phyloP scores from a whole-genome alignment of 2,888 invertebrate species.

The Tenthredo distinguenda region DNA sequence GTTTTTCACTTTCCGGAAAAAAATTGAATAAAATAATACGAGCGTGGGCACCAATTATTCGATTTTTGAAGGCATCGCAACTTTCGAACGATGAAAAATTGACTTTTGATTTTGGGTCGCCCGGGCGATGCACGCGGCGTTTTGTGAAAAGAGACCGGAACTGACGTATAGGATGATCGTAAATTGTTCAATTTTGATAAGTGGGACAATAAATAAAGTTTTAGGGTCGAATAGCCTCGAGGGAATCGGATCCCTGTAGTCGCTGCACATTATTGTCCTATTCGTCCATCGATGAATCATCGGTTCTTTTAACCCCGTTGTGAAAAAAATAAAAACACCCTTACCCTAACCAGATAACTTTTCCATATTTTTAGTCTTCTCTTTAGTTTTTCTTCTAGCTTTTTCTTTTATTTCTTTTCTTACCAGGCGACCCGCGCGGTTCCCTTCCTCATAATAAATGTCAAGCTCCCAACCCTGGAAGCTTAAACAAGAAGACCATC shows the following conservation, averaged over 20 bases:
- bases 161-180: background rate
- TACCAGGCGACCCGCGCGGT: background rate
- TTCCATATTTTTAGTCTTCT: background rate
- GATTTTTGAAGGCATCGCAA: background rate
- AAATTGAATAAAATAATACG: background rate
- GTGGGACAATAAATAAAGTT: constrained; percentile 18
- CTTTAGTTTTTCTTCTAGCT: background rate
- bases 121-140: background rate
- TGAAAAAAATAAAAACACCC: background rate
- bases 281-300: background rate
- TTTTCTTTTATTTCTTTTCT: background rate
- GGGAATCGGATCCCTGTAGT: background rate
- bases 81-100: constrained; percentile 7
- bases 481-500: constrained; percentile 16
- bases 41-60: no score
- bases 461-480: background rate
- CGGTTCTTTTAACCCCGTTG: background rate
- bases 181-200: constrained; percentile 25
- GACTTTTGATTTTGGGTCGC: background rate
- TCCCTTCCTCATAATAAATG: constrained; percentile 27
- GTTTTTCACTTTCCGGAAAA: background rate
- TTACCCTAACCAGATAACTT: background rate
- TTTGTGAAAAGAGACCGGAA: background rate
- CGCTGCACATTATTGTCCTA: background rate
- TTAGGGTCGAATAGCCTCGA: background rate